Percentiles rank a stretch among this genome's conserved stretches.
Conservation (phyloP, 2,888 invertebrate genomes). For the Lasioglossum calceatum region DNA sequence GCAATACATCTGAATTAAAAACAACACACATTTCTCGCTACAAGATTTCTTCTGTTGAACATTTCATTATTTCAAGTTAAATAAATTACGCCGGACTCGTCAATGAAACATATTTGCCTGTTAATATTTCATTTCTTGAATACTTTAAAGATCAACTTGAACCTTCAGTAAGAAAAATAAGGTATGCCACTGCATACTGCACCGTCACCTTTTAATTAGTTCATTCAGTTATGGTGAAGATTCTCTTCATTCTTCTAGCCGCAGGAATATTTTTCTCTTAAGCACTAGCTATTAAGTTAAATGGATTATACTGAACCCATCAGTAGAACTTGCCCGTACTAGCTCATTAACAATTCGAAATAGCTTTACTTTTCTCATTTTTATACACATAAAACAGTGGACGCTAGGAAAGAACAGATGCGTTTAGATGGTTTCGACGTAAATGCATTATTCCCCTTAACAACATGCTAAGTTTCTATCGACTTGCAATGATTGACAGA, state of each 20-base stretch:
- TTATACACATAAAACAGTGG: neutral
- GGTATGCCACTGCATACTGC: neutral
- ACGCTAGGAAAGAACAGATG: neutral
- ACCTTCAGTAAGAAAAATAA: neutral
- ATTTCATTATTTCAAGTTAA: neutral
- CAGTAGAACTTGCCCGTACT: neutral
- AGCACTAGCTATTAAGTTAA: neutral
- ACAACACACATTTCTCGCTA: neutral
- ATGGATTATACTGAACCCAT: neutral
- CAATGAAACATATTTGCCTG: neutral
- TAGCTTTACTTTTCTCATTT: neutral
- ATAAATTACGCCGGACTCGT: neutral
- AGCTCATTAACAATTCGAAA: neutral
- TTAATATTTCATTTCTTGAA: neutral
- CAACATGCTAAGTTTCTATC: neutral
- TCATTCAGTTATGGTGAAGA: neutral
- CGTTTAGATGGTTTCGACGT: neutral
- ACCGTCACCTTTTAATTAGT: neutral
- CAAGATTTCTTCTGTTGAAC: neutral
- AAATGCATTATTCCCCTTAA: neutral
- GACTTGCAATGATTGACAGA: neutral
- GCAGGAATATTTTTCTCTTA: conserved; percentile 2
- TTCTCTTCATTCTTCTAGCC: neutral
- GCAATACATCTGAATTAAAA: neutral
- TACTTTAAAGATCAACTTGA: neutral